phyloP scores from a whole-genome alignment of 2,888 invertebrate genomes.

The Oxycera nigricornis region DNA sequence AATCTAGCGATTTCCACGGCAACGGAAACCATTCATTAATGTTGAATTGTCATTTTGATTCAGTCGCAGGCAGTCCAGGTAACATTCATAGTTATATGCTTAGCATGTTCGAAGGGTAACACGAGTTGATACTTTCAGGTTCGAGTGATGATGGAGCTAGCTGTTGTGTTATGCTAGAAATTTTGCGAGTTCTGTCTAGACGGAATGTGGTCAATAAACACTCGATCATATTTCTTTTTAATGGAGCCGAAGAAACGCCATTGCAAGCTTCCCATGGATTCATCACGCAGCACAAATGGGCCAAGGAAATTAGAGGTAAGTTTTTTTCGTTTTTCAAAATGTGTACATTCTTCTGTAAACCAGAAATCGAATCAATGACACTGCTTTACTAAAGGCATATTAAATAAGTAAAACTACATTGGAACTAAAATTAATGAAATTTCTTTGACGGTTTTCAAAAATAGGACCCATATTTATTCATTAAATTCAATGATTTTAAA shows the following conservation, averaged over 20 bases:
- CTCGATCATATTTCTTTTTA: constrained; percentile 74
- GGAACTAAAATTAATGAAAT: no score
- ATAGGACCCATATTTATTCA: no score
- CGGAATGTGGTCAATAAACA: constrained; percentile 63
- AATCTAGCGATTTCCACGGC: constrained; percentile 60
- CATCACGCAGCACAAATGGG: constrained; percentile 88
- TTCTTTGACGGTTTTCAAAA: no score
- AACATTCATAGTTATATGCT: constrained; percentile 43
- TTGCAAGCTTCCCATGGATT: constrained; percentile 84
- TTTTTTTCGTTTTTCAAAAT: no score
- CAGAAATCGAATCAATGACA: no score
- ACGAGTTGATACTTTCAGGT: constrained; percentile 45
- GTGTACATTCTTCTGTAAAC: no score
- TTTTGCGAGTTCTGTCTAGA: constrained; percentile 66
- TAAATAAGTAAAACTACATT: not conserved
- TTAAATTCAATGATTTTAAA: no score
- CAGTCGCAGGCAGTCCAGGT: constrained; percentile 88
- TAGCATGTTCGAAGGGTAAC: not conserved
- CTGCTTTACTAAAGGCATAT: not conserved
- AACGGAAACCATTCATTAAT: constrained; percentile 68
- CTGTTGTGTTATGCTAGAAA: constrained; percentile 73
- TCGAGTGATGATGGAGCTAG: constrained; percentile 58
- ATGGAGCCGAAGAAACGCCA: constrained; percentile 77
- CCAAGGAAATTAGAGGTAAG: constrained; percentile 65
- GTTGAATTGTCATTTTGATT: constrained; percentile 92